Base-by-base conservation (phyloP, 2,797 vertebrate genomes). In the Craterocephalus amniculus region DNA sequence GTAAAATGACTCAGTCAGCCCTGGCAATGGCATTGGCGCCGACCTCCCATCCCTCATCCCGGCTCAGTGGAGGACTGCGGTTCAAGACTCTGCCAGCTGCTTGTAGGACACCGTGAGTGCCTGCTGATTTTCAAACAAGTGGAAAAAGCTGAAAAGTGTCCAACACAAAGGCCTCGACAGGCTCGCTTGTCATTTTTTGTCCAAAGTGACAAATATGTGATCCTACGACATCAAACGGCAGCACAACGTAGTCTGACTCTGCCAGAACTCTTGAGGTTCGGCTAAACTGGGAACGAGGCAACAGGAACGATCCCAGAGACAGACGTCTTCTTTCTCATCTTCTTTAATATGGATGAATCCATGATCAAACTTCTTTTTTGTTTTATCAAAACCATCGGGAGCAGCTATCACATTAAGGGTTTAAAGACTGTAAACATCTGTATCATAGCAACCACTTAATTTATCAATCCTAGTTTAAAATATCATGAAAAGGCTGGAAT, bases 1-100 rank as follows among this genome's bases (percentile, higher is more conserved):
- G 86, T 89, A 89, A 87, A 91, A 87, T 81, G 88, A 89, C 82
- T 89, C 86, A 75, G 89, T 84, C 80, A 70, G 86, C 49, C 84
- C 70, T 76, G 81, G 82, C 77, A 26, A 32, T 72, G 87, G 79
- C 83, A 79, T 79, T 73, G 82, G 79, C 72, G 72, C 81, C 67
- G 78, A 88, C 87, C 90, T 83, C 79, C 8, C 64, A 54, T 76
- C 63, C 81, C 81, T 86, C 83, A 81, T 77, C 81, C 73, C 62
- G 3, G 74, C 72, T 61, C 80, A 67, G 58, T 4, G 55, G 63
- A 20, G 76, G 76, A 74, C 59, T 0, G 64, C 78, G 67, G 59
- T 67, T 61, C 38, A 20, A 70, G 62, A 32, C 62, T 12, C 57
- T 63, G 68, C 70, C 81, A 76, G 67, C 55, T 72, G 79, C 43